A percentile compares a stretch with the other conserved stretches of the same genome.
Evolutionary conservation across 2,888 invertebrate species (phyloP).

Genomic region (Zaprionus obscuricornis): DNA sequence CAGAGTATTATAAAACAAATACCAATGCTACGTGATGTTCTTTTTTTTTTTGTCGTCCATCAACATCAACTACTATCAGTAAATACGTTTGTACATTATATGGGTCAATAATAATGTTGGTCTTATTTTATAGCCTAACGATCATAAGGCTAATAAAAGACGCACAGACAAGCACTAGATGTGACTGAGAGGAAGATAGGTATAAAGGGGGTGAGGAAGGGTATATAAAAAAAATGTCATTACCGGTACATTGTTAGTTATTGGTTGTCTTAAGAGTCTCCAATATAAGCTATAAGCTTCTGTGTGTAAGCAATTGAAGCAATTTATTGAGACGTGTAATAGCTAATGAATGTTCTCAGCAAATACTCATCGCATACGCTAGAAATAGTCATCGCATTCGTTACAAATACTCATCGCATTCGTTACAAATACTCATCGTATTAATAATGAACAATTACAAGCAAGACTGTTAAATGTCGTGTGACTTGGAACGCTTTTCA

Average conservation of each 20-base stretch:
- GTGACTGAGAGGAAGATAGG: not conserved
- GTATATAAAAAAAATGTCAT: no score
- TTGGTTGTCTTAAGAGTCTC: no score
- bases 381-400: no score
- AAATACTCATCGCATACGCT: no score
- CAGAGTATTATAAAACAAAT: constrained; percentile 50
- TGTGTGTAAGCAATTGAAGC: no score
- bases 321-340: no score
- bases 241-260: no score
- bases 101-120: constrained; percentile 52
- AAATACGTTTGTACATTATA: constrained; percentile 24
- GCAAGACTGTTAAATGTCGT: constrained; percentile 22
- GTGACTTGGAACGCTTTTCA: constrained; percentile 52
- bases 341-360: no score
- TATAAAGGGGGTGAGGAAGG: not conserved
- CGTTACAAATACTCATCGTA: no score
- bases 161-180: not conserved
- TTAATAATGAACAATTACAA: constrained; percentile 42
- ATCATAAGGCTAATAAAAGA: constrained; percentile 19
- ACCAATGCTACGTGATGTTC: constrained; percentile 41
- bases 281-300: no score
- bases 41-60: constrained; percentile 8
- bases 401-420: no score
- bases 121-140: constrained; percentile 25
- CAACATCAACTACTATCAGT: constrained; percentile 23